A percentile compares a stretch with the other conserved stretches of the same genome.
Conservation (phyloP, 2,888 invertebrate species). For the Plagodis dolabraria region DNA sequence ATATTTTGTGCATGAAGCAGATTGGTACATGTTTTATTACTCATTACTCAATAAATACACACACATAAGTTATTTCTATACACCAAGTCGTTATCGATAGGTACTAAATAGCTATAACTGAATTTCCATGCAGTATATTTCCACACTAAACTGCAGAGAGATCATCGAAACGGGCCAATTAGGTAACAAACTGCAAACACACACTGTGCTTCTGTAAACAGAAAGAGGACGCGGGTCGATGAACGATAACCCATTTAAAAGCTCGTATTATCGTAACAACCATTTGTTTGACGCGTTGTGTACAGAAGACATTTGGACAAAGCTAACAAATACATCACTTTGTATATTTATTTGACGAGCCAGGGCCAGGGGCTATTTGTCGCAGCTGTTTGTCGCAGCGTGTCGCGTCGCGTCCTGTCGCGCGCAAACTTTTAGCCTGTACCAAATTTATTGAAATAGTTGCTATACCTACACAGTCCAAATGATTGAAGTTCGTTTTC, state of each 20-base stretch:
- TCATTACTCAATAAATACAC: too few species aligned
- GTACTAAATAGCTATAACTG: too few species aligned
- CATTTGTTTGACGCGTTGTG: neutral
- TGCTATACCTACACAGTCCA: neutral
- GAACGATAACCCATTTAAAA: constrained; percentile 8
- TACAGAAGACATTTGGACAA: neutral
- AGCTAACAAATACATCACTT: neutral
- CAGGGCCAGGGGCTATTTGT: neutral
- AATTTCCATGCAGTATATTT: too few species aligned
- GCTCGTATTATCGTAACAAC: neutral
- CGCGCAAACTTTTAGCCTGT: neutral
- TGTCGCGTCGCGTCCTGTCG: neutral
- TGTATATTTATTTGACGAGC: neutral
- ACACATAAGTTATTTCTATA: too few species aligned
- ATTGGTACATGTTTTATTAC: too few species aligned
- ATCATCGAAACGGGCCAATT: too few species aligned
- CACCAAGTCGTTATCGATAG: too few species aligned
- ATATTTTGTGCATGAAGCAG: too few species aligned
- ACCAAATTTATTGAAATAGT: neutral
- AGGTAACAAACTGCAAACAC: too few species aligned
- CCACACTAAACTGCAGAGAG: too few species aligned
- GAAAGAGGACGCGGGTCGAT: constrained; percentile 1
- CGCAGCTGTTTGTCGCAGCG: neutral
- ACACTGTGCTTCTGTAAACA: neutral
- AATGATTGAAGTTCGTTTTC: neutral